These are phyloP conservation scores for Mayetiola destructor DNA, from an alignment of 2,888 invertebrate species.

Conservation along the genomic window DNA sequence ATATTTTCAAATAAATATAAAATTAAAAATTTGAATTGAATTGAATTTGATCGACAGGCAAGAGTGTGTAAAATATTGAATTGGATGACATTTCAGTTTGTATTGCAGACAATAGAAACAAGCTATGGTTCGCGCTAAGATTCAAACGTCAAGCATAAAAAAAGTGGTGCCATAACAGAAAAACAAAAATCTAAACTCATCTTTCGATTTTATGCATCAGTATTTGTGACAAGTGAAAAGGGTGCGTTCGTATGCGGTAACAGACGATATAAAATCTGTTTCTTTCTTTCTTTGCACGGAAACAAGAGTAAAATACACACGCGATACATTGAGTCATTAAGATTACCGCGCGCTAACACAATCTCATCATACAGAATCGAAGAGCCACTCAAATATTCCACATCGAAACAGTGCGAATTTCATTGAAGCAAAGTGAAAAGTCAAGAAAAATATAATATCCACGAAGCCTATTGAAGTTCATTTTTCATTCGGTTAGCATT, in stretches of 20 bases:
- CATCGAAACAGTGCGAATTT: no score
- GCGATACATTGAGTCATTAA: no score
- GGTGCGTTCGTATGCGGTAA: not conserved
- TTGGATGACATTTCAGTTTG: no score
- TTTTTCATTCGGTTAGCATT: conserved; percentile 2
- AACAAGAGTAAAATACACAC: not conserved
- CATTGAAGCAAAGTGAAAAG: no score
- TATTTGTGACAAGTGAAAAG: conserved; percentile 13
- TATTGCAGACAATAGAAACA: no score
- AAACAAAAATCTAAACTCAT: not conserved
- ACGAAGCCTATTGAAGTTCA: no score
- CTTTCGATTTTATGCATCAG: not conserved
- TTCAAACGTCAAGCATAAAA: not conserved
- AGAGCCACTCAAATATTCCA: no score
- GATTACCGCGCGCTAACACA: not conserved
- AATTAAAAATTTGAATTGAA: no score
- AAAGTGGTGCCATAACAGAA: not conserved
- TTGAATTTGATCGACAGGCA: no score
- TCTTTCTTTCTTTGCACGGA: conserved; percentile 9
- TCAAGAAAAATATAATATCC: no score
- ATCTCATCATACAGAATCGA: not conserved
- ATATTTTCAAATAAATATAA: no score
- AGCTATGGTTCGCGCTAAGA: not conserved
- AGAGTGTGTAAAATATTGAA: no score
- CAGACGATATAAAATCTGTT: not conserved